Evolutionary conservation across 2,113 vertebrate genomes (phyloP).

Genomic region (Muntiacus reevesi): DNA sequence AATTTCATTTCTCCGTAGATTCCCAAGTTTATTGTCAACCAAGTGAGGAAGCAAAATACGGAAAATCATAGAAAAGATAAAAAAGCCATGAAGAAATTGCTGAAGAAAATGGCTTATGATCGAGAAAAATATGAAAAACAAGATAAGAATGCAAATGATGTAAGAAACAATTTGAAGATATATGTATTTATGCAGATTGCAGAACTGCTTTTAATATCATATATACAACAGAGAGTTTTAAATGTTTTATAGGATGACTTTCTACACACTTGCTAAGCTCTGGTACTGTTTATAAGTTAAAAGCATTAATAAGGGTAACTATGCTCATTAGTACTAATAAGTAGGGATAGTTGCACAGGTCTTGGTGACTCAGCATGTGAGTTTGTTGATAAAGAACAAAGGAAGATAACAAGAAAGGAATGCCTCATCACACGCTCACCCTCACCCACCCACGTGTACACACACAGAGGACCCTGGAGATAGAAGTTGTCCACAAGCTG

Average conservation of each 20-base stretch:
- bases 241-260: background rate
- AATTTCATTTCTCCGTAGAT: conserved; percentile 83
- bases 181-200: background rate
- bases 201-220: background rate
- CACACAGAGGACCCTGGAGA: background rate
- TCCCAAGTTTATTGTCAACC: conserved; percentile 95
- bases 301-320: background rate
- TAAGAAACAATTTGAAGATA: conserved; percentile 73
- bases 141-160: conserved; percentile 83
- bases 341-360: background rate
- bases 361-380: background rate
- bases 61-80: conserved; percentile 89
- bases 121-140: conserved; percentile 86
- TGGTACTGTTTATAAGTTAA: background rate
- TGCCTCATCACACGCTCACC: background rate
- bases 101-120: conserved; percentile 96
- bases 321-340: rapidly evolving
- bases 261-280: background rate
- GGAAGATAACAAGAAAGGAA: background rate
- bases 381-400: background rate
- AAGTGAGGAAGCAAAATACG: conserved; percentile 93
- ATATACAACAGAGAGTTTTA: background rate
- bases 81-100: conserved; percentile 90
- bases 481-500: background rate
- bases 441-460: background rate